Percentiles rank a stretch among this genome's conserved stretches.
Evolutionary conservation across 2,113 vertebrate species (phyloP).

Genomic region (Agelaius phoeniceus): DNA sequence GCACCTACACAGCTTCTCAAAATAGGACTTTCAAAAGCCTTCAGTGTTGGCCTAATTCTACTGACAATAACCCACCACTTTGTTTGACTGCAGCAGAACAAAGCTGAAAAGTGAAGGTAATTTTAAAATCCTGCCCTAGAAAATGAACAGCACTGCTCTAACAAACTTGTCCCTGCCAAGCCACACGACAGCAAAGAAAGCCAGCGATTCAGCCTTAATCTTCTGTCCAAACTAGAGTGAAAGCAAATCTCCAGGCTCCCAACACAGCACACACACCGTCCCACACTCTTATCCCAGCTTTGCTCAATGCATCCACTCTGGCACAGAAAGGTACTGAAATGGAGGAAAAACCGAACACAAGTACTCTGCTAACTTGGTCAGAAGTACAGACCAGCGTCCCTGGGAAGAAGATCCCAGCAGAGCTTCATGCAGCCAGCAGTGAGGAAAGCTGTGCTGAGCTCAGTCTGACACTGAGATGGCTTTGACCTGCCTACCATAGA

Average conservation of each 20-base stretch:
- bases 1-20: background rate
- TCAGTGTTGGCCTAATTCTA: background rate
- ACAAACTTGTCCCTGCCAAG: background rate
- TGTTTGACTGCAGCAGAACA: background rate
- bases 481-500: background rate
- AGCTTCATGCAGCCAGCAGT: background rate
- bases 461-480: background rate
- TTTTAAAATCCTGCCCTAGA: background rate
- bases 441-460: background rate
- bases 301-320: background rate
- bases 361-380: background rate
- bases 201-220: background rate
- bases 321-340: background rate
- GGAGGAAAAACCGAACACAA: background rate
- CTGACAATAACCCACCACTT: background rate
- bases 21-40: background rate
- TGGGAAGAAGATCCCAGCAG: background rate
- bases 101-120: background rate
- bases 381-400: background rate
- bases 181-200: background rate
- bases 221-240: background rate
- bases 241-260: background rate
- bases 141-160: background rate
- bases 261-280: background rate
- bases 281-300: fast-evolving